Evolutionary conservation across 2,113 vertebrate species (phyloP), one percentile per base, ranked within the genome.

Genomic region (Tringa solitaria): DNA sequence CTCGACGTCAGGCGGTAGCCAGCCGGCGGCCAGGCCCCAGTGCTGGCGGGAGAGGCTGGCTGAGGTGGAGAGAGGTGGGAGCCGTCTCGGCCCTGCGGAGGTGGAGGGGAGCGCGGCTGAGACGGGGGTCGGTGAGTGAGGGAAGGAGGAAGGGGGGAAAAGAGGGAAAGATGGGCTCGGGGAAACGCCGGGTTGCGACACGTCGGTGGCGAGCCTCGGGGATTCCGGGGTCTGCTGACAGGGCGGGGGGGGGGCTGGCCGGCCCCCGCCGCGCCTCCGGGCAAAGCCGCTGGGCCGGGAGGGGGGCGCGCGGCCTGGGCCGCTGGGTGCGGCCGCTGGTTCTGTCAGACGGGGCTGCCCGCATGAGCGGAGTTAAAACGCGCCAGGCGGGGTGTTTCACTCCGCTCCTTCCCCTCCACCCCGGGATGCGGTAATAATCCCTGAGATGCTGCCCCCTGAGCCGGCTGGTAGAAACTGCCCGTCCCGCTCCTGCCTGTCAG

Each of bases 381-480:
- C 18, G 10, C 53, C 45, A 21, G 53, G 32, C 8, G 27, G 20
- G 15, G 22, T 6, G 32, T 13, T 19, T 21, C 8, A 16, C 10
- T 28, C 32, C 6, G 16, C 50, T 70, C 11, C 20, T 21, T 21
- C 16, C 43, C 43, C 43, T 14, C 41, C 4, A 8, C 46, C 23
- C 43, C 6, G 17, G 14, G 7, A 2, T 32, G 78, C 23, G 20
- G 46, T 57, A 1, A 0, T 3, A 6, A 0, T 2, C 17, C 8
- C 7, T 2, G 50, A 6, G 18, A 0, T 51, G 77, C 45, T 37
- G 46, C 26, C 14, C 13, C 30, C 12, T 3, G 7, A 7, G 0
- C 32, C 16, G 8, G 8, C 73, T 1, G 57, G 17, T 12, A 0
- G 8, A 4, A 37, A 0, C 41, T 12, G 45, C 59, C 10, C 5